Base-by-base conservation (phyloP, 2,797 vertebrate species). In the Myoxocephalus aenaeus region DNA sequence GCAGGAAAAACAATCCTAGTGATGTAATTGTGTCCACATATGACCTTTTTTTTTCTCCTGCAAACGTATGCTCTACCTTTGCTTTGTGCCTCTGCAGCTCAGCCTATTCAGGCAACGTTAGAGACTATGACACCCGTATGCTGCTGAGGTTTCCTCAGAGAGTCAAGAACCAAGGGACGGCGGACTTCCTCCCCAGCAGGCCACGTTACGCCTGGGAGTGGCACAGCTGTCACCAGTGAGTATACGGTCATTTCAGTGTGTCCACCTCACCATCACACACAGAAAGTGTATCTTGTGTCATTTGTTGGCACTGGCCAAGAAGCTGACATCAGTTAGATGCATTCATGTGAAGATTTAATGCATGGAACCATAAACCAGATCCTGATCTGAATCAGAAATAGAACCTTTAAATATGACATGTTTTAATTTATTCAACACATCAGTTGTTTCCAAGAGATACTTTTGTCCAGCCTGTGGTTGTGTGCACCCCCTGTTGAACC, bases 181-280 rank as follows among this genome's bases (percentile, higher is more conserved):
- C 98, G 0, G 98, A 99, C 91, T 99, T 99, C 85, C 94, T 98
- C 73, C 98, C 98, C 80, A 99, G 94, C 92, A 94, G 97, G 85
- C 98, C 98, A 25, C 96, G 98, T 82, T 99, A 99, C 86, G 96
- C 97, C 67, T 99, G 98, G 98, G 98, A 99, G 89, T 99, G 98
- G 98, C 98, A 99, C 96, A 99, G 98, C 86, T 99, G 98, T 94
- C 98, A 99, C 87, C 98, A 98, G 98, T 99, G 93, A 98, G 98
- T 97, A 77, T 65, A 57, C 81, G 58, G 71, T 76, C 79, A 66
- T 65, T 29, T 66, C 66, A 70, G 38, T 9, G 14, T 66, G 58
- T 75, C 77, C 78, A 79, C 81, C 65, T 82, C 73, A 71, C 25
- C 75, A 34, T 63, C 70, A 61, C 29, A 48, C 18, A 50, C 1